phyloP scores from a whole-genome alignment of 2,113 vertebrate species.

The Pangasianodon gigas region DNA sequence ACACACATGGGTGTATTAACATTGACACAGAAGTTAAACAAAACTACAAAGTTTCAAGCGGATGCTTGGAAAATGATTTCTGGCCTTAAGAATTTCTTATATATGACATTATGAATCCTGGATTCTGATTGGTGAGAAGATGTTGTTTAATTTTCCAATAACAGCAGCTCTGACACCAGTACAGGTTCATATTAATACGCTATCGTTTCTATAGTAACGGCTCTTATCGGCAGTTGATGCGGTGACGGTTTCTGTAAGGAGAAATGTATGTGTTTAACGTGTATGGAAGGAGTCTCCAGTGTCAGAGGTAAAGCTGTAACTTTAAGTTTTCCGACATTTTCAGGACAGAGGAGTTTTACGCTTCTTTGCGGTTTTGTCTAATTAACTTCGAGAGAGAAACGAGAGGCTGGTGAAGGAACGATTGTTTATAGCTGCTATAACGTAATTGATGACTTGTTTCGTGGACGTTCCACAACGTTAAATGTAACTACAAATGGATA shows the following conservation, averaged over 20 bases:
- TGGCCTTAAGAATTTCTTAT: background rate
- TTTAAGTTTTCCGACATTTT: too few species aligned
- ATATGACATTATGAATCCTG: background rate
- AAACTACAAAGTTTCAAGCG: too few species aligned
- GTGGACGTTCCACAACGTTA: too few species aligned
- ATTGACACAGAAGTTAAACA: too few species aligned
- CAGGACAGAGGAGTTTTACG: too few species aligned
- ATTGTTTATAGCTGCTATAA: background rate
- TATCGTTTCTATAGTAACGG: background rate
- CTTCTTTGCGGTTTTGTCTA: too few species aligned
- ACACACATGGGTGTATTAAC: too few species aligned
- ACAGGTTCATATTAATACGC: background rate
- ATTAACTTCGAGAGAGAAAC: too few species aligned
- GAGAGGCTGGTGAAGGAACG: background rate
- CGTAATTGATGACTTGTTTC: too few species aligned
- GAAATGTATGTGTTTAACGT: background rate
- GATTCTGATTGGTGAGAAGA: background rate
- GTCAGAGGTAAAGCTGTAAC: too few species aligned
- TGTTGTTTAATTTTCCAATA: background rate
- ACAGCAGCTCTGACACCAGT: background rate
- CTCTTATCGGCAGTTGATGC: background rate
- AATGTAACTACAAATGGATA: background rate
- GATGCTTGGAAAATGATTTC: background rate
- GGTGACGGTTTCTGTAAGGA: background rate
- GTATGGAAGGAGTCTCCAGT: background rate